phyloP scores from a whole-genome alignment of 2,797 vertebrate genomes.

The Sciurus carolinensis region DNA sequence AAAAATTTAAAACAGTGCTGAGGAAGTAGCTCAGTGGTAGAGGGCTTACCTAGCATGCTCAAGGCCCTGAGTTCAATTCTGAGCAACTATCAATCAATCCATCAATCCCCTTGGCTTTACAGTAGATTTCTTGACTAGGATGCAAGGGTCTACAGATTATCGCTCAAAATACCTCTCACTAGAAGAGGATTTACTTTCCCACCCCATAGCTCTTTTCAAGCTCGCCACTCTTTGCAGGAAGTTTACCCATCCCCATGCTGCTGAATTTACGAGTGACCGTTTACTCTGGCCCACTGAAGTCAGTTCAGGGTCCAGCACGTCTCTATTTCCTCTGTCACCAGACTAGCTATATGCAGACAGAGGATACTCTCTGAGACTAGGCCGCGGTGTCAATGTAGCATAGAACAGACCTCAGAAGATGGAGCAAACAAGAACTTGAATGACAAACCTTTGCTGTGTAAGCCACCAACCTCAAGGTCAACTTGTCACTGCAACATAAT shows the following conservation, averaged over 20 bases:
- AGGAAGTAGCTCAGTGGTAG: background rate
- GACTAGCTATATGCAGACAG: background rate
- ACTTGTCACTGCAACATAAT: background rate
- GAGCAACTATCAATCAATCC: background rate
- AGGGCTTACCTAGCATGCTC: background rate
- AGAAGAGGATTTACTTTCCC: background rate
- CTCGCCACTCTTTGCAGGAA: background rate
- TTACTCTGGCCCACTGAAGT: background rate
- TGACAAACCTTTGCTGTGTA: background rate
- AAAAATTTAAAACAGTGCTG: background rate
- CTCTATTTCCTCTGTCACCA: slow-evolving; percentile 14
- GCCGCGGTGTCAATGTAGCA: background rate
- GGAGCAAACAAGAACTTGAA: background rate
- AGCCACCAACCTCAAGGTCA: background rate
- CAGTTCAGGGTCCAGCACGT: background rate
- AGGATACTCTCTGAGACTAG: background rate
- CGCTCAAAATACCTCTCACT: background rate
- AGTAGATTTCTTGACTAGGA: background rate
- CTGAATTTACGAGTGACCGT: background rate
- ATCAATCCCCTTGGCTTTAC: background rate
- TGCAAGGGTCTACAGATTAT: background rate
- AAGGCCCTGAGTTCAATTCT: background rate
- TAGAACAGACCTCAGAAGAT: background rate
- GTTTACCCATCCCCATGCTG: background rate
- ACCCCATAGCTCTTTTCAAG: background rate